These are phyloP conservation scores for Sicus ferrugineus DNA, from an alignment of 2,888 invertebrate species.

Conservation along the genomic window DNA sequence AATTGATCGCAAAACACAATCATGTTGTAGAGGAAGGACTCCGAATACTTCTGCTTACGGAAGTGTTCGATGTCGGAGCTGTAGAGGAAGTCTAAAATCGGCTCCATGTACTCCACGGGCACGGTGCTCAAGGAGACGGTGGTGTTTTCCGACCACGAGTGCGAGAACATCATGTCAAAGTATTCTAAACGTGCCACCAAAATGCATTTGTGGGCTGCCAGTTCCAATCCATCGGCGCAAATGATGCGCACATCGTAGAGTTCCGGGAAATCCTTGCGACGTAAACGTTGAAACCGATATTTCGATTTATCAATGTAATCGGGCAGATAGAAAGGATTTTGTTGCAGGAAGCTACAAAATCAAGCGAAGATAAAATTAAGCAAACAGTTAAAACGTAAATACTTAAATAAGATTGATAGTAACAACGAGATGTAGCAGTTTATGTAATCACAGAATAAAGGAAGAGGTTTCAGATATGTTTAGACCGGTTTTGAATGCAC, in stretches of 20 bases:
- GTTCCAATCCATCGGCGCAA: constrained; percentile 65
- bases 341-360: constrained; percentile 41
- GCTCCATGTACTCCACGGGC: constrained; percentile 66
- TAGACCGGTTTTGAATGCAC: not conserved
- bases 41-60: constrained; percentile 71
- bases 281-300: constrained; percentile 63
- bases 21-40: constrained; percentile 75
- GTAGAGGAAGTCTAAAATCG: constrained; percentile 80
- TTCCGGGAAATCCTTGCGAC: constrained; percentile 65
- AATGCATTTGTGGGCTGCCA: constrained; percentile 83
- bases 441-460: not conserved
- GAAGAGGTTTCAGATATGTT: not conserved
- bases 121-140: constrained; percentile 57
- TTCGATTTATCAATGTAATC: constrained; percentile 43
- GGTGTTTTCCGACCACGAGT: constrained; percentile 71
- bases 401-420: not conserved
- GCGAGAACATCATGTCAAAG: constrained; percentile 83
- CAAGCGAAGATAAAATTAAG: too few relatives aligned
- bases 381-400: not conserved
- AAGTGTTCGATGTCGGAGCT: constrained; percentile 72
- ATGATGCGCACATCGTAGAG: constrained; percentile 72
- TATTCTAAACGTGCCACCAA: constrained; percentile 83
- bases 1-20: constrained; percentile 83
- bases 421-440: too few relatives aligned
- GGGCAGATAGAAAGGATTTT: constrained; percentile 47